A percentile compares a stretch with the other conserved stretches of the same genome.
These are phyloP conservation scores for Oceanodroma leucorhoa DNA, from an alignment of 2,797 vertebrate species.

Conservation along the genomic window DNA sequence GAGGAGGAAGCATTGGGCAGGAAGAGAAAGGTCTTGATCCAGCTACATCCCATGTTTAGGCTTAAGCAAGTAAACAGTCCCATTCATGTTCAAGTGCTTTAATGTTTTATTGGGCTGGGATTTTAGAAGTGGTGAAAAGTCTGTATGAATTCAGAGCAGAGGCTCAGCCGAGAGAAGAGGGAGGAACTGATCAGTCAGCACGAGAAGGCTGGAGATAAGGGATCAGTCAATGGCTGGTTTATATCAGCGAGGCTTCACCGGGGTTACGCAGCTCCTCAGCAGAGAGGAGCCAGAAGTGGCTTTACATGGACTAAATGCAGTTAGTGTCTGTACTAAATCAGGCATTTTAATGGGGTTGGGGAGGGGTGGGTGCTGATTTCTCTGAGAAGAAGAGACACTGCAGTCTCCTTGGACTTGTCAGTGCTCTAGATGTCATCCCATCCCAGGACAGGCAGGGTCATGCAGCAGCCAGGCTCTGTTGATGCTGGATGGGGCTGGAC, in stretches of 20 bases:
- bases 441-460: background rate
- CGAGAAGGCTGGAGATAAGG: conserved; percentile 31
- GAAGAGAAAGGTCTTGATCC: conserved; percentile 49
- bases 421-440: background rate
- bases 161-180: background rate
- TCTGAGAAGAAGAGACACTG: background rate
- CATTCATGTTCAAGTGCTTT: conserved; percentile 42
- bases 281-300: conserved; percentile 10
- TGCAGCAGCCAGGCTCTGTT: background rate
- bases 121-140: conserved; percentile 52
- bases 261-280: background rate
- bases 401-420: background rate
- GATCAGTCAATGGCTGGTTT: conserved; percentile 42
- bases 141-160: conserved; percentile 14
- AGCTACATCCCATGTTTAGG: conserved; percentile 32
- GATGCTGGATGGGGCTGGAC: background rate
- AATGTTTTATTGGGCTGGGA: conserved; percentile 38
- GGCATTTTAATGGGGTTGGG: background rate
- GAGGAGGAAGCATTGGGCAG: background rate
- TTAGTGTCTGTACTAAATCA: conserved; percentile 24
- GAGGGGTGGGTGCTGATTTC: background rate
- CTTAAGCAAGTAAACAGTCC: conserved; percentile 40
- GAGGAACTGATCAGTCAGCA: conserved; percentile 41
- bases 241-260: background rate
- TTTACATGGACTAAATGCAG: background rate